These are phyloP conservation scores for Xiphias gladius DNA, from an alignment of 2,113 vertebrate genomes.

Conservation along the genomic window DNA sequence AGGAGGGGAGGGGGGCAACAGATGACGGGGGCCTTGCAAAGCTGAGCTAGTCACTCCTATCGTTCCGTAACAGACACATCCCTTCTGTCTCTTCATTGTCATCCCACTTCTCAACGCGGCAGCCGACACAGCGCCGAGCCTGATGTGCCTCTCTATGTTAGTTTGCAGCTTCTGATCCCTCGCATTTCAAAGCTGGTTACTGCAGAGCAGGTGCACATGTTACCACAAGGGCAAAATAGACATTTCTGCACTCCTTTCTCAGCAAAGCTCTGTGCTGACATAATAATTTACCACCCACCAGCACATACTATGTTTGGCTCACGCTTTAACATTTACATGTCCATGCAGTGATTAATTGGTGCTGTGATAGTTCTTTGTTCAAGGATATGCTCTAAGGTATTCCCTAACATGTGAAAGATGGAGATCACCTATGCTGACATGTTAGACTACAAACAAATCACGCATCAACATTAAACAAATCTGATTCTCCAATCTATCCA, in stretches of 20 bases:
- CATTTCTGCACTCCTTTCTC: slow-evolving; percentile 70
- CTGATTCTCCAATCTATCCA: not conserved
- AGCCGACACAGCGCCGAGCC: slow-evolving; percentile 43
- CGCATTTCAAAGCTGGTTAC: slow-evolving; percentile 31
- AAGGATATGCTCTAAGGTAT: slow-evolving; percentile 34
- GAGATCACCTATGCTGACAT: slow-evolving; percentile 8
- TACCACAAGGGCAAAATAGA: slow-evolving; percentile 77
- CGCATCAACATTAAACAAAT: not conserved
- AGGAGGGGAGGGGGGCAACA: slow-evolving; percentile 57
- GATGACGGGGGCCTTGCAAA: slow-evolving; percentile 68
- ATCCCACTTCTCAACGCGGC: slow-evolving; percentile 34
- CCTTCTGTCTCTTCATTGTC: slow-evolving; percentile 60
- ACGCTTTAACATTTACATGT: slow-evolving; percentile 74
- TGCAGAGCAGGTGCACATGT: slow-evolving; percentile 76
- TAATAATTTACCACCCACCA: slow-evolving; percentile 72
- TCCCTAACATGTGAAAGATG: slow-evolving; percentile 14
- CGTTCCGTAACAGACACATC: slow-evolving; percentile 66
- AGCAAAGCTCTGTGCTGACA: slow-evolving; percentile 78
- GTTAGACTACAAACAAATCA: slow-evolving; percentile 6
- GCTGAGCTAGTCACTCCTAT: slow-evolving; percentile 67
- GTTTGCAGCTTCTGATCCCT: slow-evolving; percentile 32
- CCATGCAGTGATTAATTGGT: slow-evolving; percentile 70
- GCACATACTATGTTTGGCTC: slow-evolving; percentile 68
- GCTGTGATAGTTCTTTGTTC: slow-evolving; percentile 55
- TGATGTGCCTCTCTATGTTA: slow-evolving; percentile 32